These are phyloP conservation scores for Gisinianus flammeolus DNA, from an alignment of 2,888 invertebrate species.

Conservation along the genomic window DNA sequence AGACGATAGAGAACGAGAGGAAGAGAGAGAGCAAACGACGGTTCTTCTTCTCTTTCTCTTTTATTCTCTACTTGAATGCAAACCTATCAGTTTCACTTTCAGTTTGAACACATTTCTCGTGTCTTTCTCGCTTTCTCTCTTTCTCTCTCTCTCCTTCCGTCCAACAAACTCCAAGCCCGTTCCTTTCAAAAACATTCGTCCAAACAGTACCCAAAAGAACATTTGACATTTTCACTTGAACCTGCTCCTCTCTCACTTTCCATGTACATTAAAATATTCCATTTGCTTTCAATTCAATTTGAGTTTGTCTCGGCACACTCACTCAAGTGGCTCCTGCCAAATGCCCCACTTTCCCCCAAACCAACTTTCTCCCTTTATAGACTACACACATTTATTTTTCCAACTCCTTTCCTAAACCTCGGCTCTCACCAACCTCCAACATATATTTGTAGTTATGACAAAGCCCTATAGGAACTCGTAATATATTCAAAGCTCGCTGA, in stretches of 20 bases:
- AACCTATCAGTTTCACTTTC: neutral
- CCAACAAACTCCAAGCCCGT: neutral
- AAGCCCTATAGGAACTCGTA: too few species aligned
- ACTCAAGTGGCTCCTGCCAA: too few species aligned
- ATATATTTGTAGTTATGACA: too few species aligned
- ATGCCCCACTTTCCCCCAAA: too few species aligned
- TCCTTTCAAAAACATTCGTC: neutral
- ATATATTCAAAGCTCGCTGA: too few species aligned
- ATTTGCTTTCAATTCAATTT: too few species aligned
- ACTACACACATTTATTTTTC: too few species aligned
- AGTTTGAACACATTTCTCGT: neutral
- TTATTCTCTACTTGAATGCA: neutral
- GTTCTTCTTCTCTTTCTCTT: neutral
- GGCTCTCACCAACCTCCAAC: neutral
- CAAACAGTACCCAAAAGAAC: neutral
- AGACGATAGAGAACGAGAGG: neutral
- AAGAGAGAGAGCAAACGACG: neutral
- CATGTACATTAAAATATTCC: neutral
- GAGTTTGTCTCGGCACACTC: too few species aligned
- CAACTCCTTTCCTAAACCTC: neutral
- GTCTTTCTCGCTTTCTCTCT: neutral
- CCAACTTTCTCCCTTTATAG: too few species aligned
- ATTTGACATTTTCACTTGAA: neutral
- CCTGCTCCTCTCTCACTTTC: neutral
- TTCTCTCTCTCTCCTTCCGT: neutral